Evolutionary conservation across 2,888 invertebrate species (phyloP), one percentile per base, ranked within the genome.

Genomic region (Tanypteryx hageni): DNA sequence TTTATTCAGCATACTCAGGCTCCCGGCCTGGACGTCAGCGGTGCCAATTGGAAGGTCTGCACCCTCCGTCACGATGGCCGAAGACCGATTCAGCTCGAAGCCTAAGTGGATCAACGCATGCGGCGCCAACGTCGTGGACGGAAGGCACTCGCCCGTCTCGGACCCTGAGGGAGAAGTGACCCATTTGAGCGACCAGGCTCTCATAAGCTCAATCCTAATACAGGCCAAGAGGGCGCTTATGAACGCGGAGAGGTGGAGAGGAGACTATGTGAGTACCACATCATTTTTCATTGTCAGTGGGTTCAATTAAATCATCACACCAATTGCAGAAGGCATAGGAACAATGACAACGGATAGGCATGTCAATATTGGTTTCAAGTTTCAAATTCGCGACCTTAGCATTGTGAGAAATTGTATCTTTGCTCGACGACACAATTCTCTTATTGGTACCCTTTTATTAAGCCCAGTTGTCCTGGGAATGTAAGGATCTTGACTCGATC

Each of bases 81-180:
- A 64, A 64, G 89, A 89, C 64, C 31, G 89, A n/a, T 89, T 89
- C 44, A 89, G 64, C 64, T 44, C 68, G 18, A 64, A n/a, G 16
- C 89, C 89, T 64, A 89, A 89, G 64, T 89, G 89, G 89, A 89
- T 89, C 11, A 89, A 64, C 64, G 64, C 89, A 18, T 89, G 89
- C 18, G 89, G 68, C 0, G 89, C 27, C 3, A 27, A 64, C 44
- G 14, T 64, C 61, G 61, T 89, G n/a, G 89, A 89, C 44, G 89
- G 89, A 10, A 61, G 89, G 18, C 89, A 89, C 64, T 68, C 89
- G 0, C 68, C 89, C 10, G 64, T 31, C 16, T 11, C n/a, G 0
- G 61, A 61, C 31, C 61, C 61, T 11, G 64, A 61, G 27, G 89
- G 64, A 8, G 89, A 89, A 44, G 76, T 76, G 76, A 27, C 22